phyloP scores from a whole-genome alignment of 2,113 vertebrate genomes.

The Jaculus jaculus region DNA sequence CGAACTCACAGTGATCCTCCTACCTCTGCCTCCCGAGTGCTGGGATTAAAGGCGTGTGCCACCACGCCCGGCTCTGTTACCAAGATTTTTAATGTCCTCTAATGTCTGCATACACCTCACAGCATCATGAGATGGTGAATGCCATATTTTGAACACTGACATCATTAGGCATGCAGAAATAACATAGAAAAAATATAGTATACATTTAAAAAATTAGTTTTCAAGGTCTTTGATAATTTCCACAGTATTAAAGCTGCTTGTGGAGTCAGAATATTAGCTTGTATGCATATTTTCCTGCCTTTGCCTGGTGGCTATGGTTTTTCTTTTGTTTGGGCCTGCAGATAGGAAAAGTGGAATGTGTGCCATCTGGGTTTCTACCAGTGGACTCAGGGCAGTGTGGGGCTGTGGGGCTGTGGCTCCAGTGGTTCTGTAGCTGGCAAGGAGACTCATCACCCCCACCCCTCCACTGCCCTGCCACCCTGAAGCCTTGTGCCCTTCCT shows the following conservation, averaged over 20 bases:
- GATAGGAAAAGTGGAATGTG: background rate
- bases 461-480: background rate
- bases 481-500: constrained; percentile 53
- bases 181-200: background rate
- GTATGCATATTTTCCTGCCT: background rate
- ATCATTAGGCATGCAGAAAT: background rate
- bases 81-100: background rate
- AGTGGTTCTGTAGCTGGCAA: background rate
- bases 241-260: background rate
- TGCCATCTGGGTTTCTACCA: background rate
- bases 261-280: background rate
- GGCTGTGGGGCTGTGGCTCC: constrained; percentile 32
- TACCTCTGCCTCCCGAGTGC: too few species aligned
- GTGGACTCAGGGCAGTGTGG: background rate
- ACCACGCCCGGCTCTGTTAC: too few species aligned
- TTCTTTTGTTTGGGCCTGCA: too few species aligned
- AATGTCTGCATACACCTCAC: accelerated
- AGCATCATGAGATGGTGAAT: background rate
- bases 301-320: accelerated
- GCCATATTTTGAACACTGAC: background rate
- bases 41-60: too few species aligned
- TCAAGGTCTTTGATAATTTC: background rate
- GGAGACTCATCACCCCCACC: background rate
- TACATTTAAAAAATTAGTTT: background rate
- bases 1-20: too few species aligned